These are phyloP conservation scores for Larimichthys crocea DNA, from an alignment of 2,113 vertebrate genomes.

Conservation along the genomic window DNA sequence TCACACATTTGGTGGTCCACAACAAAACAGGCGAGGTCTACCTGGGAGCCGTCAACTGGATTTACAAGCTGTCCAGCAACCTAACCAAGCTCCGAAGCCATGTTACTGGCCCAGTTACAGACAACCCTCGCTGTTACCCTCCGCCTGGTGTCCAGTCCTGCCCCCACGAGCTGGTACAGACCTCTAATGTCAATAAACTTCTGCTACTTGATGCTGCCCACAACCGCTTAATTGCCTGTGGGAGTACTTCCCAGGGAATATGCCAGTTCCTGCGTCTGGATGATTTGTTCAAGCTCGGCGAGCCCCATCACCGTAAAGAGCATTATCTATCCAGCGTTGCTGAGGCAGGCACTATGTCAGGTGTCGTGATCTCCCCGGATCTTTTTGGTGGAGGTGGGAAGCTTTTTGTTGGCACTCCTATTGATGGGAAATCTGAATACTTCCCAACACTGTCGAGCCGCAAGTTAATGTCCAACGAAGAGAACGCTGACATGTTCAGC, in stretches of 20 bases:
- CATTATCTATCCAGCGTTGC: slow-evolving; percentile 97
- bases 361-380: slow-evolving; percentile 91
- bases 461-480: slow-evolving; percentile 95
- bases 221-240: slow-evolving; percentile 95
- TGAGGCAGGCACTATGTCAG: slow-evolving; percentile 94
- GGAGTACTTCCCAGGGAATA: slow-evolving; percentile 96
- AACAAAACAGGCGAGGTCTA: slow-evolving; percentile 95
- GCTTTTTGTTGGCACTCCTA: slow-evolving; percentile 95
- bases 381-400: slow-evolving; percentile 88
- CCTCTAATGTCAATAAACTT: slow-evolving; percentile 95
- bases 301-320: slow-evolving; percentile 98
- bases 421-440: slow-evolving; percentile 96
- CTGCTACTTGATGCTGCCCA: slow-evolving; percentile 94
- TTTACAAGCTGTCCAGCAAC: slow-evolving; percentile 96
- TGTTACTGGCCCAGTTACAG: slow-evolving; percentile 93
- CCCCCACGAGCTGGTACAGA: slow-evolving; percentile 91
- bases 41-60: slow-evolving; percentile 94
- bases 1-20: slow-evolving; percentile 95
- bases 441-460: slow-evolving; percentile 97
- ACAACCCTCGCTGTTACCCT: slow-evolving; percentile 97
- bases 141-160: slow-evolving; percentile 96
- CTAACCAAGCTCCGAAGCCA: slow-evolving; percentile 92
- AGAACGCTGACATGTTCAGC: slow-evolving; percentile 97
- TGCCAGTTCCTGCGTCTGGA: slow-evolving; percentile 98
- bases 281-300: slow-evolving; percentile 96